Conservation (phyloP, 2,888 invertebrate genomes). For the Phanerotoma sp. region DNA sequence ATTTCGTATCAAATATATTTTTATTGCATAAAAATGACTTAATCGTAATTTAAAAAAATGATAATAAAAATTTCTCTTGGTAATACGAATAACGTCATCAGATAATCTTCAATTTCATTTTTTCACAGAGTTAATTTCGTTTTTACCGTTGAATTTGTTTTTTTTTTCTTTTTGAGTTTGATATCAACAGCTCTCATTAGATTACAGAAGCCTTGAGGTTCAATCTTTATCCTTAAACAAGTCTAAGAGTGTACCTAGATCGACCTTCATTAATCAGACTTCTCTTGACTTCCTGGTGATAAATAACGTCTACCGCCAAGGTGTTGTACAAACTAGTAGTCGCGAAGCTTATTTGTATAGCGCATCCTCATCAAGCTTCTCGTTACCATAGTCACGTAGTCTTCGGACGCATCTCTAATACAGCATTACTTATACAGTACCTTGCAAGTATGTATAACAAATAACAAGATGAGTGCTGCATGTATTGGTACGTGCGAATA, state of each 20-base stretch:
- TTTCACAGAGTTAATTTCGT: no score
- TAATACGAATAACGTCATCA: no score
- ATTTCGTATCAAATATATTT: no score
- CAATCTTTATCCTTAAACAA: conserved; percentile 18
- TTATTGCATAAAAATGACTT: no score
- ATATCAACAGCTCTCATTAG: conserved; percentile 4
- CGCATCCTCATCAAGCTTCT: neutral
- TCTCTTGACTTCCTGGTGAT: conserved; percentile 53
- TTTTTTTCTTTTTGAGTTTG: conserved; percentile 3
- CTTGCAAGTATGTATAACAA: neutral
- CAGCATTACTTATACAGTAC: neutral
- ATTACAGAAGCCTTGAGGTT: conserved; percentile 16
- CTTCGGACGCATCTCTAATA: neutral
- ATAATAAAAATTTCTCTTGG: no score
- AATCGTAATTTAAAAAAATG: no score
- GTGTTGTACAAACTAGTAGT: conserved; percentile 36
- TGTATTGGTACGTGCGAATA: neutral
- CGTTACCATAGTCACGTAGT: neutral
- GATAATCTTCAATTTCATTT: no score
- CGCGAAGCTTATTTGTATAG: conserved; percentile 48
- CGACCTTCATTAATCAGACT: conserved; percentile 55
- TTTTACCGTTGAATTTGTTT: no score
- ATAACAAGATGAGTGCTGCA: neutral
- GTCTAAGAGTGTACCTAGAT: conserved; percentile 33
- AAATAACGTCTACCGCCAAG: conserved; percentile 48